These are phyloP conservation scores for Tinea semifulvella DNA, from an alignment of 2,888 invertebrate species.

Conservation along the genomic window DNA sequence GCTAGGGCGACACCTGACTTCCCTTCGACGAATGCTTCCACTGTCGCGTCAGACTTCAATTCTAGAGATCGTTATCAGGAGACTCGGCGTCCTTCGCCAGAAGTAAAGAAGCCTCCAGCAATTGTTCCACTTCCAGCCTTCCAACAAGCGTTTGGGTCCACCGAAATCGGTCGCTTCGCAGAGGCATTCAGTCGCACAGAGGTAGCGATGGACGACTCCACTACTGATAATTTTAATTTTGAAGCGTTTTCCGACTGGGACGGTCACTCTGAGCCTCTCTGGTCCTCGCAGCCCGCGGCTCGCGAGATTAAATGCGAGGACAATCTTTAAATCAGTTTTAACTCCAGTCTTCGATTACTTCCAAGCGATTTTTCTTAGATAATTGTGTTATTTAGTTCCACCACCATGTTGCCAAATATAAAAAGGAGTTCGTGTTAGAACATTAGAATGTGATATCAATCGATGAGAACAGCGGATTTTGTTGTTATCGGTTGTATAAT, in stretches of 20 bases:
- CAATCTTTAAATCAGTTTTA: constrained; percentile 34
- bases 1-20: constrained; percentile 19
- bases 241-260: constrained; percentile 57
- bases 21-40: constrained; percentile 1
- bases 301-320: constrained; percentile 61
- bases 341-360: constrained; percentile 1
- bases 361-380: constrained; percentile 4
- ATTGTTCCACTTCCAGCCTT: constrained; percentile 79
- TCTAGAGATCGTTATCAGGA: not conserved
- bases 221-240: constrained; percentile 45
- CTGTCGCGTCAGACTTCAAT: not conserved
- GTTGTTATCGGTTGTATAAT: constrained; percentile 3
- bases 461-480: not conserved
- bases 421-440: constrained; percentile 49
- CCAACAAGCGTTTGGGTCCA: constrained; percentile 86
- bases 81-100: constrained; percentile 1
- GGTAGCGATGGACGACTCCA: constrained; percentile 46
- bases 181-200: constrained; percentile 73
- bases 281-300: constrained; percentile 33
- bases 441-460: constrained; percentile 51
- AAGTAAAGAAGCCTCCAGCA: constrained; percentile 26
- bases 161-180: constrained; percentile 85
- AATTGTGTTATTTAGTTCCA: constrained; percentile 32
- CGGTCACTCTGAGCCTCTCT: constrained; percentile 41
- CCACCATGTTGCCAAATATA: constrained; percentile 64